Evolutionary conservation across 2,888 invertebrate species (phyloP).

Genomic region (Lasioglossum zephyrum): DNA sequence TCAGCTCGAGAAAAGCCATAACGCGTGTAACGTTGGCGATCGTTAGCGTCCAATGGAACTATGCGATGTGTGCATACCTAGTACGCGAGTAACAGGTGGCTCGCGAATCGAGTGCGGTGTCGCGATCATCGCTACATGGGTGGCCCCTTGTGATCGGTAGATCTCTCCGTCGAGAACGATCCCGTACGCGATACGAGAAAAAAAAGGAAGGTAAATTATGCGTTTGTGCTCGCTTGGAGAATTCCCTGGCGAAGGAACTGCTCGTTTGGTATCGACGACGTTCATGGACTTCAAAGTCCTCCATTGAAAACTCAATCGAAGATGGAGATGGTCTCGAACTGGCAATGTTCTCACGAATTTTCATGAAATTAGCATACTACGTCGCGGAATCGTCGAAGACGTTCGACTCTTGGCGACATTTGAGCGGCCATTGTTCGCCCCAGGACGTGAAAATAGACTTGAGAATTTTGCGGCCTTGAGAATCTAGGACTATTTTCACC

Average conservation of each 20-base stretch:
- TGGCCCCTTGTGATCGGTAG: neutral
- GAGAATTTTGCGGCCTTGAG: neutral
- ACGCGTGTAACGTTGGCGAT: conserved; percentile 12
- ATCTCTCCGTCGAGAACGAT: neutral
- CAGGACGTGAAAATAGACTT: neutral
- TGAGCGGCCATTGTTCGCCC: neutral
- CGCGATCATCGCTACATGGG: neutral
- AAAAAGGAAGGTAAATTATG: neutral
- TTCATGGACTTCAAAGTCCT: neutral
- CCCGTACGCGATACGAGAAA: neutral
- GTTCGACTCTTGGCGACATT: neutral
- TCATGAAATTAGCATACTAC: neutral
- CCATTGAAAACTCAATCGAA: neutral
- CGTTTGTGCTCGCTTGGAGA: neutral
- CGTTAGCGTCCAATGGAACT: conserved; percentile 21
- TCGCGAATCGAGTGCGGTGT: conserved; percentile 13
- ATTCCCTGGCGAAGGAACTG: neutral
- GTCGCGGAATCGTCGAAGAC: neutral
- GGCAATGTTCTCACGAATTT: neutral
- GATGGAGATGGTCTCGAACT: neutral
- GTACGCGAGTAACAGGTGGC: conserved; percentile 51
- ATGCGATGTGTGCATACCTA: neutral
- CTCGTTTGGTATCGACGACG: neutral
- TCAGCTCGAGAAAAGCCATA: neutral
- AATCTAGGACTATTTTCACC: neutral